Evolutionary conservation across 1,140 invertebrate species (phyloP).

Genomic region (Pseudomyrmex cubaensis): DNA sequence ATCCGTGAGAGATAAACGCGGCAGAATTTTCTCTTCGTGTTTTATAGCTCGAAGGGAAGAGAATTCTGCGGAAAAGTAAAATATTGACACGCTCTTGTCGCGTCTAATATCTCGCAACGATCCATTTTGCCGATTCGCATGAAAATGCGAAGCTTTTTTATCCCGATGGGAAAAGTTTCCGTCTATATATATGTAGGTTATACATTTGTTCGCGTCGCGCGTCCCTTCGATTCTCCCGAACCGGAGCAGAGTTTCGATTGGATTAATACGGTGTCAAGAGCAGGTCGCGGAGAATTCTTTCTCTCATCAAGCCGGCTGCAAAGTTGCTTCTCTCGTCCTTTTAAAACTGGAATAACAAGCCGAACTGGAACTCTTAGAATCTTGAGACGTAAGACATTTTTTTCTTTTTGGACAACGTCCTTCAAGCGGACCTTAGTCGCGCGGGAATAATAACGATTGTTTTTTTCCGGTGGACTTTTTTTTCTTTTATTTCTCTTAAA

Average conservation of each 20-base stretch:
- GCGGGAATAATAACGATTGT: constrained; percentile 4
- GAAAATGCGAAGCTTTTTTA: constrained; percentile 38
- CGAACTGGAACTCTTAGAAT: not conserved
- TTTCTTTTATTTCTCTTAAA: not conserved
- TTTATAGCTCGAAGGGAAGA: not conserved
- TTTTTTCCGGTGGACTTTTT: not conserved
- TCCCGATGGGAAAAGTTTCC: constrained; percentile 27
- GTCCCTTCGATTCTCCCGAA: not conserved
- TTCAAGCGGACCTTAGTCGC: constrained; percentile 4
- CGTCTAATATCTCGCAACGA: constrained; percentile 17
- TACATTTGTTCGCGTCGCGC: not conserved
- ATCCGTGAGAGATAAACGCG: not conserved
- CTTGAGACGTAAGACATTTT: not conserved
- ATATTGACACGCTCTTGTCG: not conserved
- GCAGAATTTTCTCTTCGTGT: not conserved
- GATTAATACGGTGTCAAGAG: constrained; percentile 42
- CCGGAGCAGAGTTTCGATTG: constrained; percentile 30
- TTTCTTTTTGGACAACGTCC: not conserved
- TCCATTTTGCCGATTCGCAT: constrained; percentile 28
- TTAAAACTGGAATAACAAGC: constrained; percentile 23
- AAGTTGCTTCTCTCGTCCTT: constrained; percentile 15
- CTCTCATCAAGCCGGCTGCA: not conserved
- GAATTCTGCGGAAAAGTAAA: not conserved
- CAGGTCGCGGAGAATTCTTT: constrained; percentile 20
- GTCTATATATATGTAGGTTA: too few species aligned